A percentile compares a stretch with the other conserved stretches of the same genome.
Evolutionary conservation across 2,113 vertebrate species (phyloP).

Genomic region (Cacatua alba): DNA sequence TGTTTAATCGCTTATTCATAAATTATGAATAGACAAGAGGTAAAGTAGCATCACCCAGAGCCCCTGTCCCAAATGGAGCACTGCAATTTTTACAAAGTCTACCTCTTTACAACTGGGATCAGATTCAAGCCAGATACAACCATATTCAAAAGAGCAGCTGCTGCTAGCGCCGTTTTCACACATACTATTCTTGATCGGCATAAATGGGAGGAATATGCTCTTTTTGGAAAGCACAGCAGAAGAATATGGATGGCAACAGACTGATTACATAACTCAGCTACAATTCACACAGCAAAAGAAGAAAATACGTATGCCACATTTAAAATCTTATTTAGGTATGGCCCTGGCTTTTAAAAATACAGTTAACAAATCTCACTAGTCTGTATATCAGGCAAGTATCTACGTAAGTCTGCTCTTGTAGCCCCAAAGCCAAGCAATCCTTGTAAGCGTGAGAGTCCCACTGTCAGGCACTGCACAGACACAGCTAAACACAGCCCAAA

Average conservation of each 20-base stretch:
- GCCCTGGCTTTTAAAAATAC: background rate
- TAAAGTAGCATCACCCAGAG: background rate
- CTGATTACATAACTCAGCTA: background rate
- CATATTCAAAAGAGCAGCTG: conserved; percentile 11
- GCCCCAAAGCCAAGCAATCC: background rate
- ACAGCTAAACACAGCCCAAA: background rate
- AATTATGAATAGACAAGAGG: conserved; percentile 13
- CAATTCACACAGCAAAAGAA: background rate
- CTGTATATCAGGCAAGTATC: background rate
- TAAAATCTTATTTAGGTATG: background rate
- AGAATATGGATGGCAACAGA: background rate
- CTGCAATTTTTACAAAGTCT: background rate
- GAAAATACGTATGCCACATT: background rate
- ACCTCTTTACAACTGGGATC: conserved; percentile 2
- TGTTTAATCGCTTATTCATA: conserved; percentile 27
- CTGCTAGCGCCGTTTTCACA: background rate
- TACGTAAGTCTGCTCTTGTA: background rate
- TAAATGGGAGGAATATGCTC: background rate
- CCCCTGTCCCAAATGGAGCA: background rate
- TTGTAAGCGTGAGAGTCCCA: background rate
- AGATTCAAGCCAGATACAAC: conserved; percentile 21
- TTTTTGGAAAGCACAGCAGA: background rate
- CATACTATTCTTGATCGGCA: background rate
- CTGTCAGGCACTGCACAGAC: background rate
- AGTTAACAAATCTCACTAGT: background rate